Evolutionary conservation across 1,140 invertebrate species (phyloP).

Genomic region (Drosophila saltans): DNA sequence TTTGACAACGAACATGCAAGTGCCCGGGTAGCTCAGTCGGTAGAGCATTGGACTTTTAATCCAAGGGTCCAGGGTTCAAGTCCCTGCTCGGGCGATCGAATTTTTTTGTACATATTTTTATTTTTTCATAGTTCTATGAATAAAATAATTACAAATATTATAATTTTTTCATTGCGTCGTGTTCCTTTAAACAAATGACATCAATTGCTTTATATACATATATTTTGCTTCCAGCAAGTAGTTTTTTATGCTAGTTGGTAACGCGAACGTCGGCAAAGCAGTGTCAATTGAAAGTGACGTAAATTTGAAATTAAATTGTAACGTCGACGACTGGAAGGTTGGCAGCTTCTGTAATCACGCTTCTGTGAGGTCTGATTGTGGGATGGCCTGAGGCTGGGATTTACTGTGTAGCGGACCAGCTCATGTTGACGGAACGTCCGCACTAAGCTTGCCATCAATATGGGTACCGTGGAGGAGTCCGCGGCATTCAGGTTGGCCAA

Average conservation of each 20-base stretch:
- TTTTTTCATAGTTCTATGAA: too few relatives aligned
- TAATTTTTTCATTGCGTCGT: too few relatives aligned
- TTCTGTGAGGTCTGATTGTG: conserved; percentile 93
- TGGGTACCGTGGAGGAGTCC: conserved; percentile 92
- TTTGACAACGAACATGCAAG: background rate
- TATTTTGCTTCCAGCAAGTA: background rate
- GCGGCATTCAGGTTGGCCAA: conserved; percentile 94
- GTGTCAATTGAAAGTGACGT: background rate
- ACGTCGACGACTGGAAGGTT: conserved; percentile 89
- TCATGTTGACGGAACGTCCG: conserved; percentile 93
- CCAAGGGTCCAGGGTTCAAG: conserved; percentile 91
- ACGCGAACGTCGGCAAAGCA: background rate
- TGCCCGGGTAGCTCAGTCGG: conserved; percentile 91
- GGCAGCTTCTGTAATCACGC: conserved; percentile 97
- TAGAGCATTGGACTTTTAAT: conserved; percentile 92
- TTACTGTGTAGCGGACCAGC: conserved; percentile 86
- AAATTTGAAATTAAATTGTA: background rate
- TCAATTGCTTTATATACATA: too few relatives aligned
- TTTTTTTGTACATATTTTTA: too few relatives aligned
- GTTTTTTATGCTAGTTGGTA: background rate
- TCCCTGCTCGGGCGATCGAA: too few relatives aligned
- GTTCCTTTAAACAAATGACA: too few relatives aligned
- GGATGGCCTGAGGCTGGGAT: conserved; percentile 94
- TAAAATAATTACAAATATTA: too few relatives aligned
- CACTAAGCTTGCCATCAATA: conserved; percentile 96